Evolutionary conservation across 2,888 invertebrate genomes (phyloP), one percentile per base, ranked within the genome.

Genomic region (Stenurella melanura): DNA sequence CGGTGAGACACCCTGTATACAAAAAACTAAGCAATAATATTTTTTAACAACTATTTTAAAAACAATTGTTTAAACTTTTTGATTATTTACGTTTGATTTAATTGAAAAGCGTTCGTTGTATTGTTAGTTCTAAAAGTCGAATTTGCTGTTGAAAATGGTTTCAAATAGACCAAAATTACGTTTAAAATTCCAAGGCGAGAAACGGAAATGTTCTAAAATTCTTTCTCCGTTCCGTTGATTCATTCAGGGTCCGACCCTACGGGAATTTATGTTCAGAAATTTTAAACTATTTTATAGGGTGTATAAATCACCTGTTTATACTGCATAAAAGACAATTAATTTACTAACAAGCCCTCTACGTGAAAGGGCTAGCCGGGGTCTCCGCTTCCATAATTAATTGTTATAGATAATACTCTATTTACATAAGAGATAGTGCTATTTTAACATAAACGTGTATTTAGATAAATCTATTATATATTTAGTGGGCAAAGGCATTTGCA

Each of bases 381-480:
- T 42, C 68, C 56, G 67, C 74, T 70, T 70, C 76, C 64, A 73
- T 79, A 80, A 80, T 80, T 80, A 80, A 80, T 80, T 77, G 73
- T 64, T 60, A 4, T 34, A 68, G 77, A 80, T 78, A 80, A 77
- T 70, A 71, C 60, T 74, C 57, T 74, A 80, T 78, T 80, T 79
- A 77, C 78, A 78, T 80, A 78, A 64, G 69, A 58, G 60, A 73
- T 73, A 76, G 75, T 64, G 63, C 77, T 50, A 61, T 68, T 77
- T 76, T 76, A 64, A 79, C 76, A 79, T 79, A 75, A 78, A 75
- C 70, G 76, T 58, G 66, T 74, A 58, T 76, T 79, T 79, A 76
- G 71, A 79, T 75, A 79, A 79, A 79, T 79, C 78, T 76, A 79
- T 79, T 78, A 76, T 68, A 76, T 78, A 72, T 69, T 69, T 70